Evolutionary conservation across 2,113 vertebrate genomes (phyloP), one percentile per base, ranked within the genome.

Genomic region (Vulpes ferrilata): DNA sequence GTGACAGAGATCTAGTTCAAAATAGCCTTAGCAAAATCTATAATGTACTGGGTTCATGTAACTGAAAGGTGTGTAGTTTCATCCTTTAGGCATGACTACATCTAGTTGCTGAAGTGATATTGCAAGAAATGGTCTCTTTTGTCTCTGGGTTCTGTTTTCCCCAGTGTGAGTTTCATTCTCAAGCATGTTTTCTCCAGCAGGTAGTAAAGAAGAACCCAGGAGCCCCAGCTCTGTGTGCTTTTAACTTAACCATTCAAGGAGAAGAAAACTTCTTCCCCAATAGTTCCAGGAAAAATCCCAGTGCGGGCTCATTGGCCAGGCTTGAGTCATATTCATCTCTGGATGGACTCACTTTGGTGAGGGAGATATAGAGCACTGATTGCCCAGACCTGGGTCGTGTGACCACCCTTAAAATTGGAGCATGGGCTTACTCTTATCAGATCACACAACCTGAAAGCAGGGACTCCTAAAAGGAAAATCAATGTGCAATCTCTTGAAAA

Each of bases 21-120:
- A 94, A 87, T 25, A 25, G 32, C 25, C 59, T 53, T 51, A 93
- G 62, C n/a, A 88, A 81, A 96, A 85, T 20, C 87, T 23, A 78
- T 19, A 87, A 57, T 7, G 15, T 55, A 62, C 57, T n/a, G 16
- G 16, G 32, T n/a, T 87, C 57, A 79, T 15, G 9, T 48, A 62
- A 59, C 55, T 62, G 11, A 86, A 83, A 90, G 90, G 8, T 51
- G 5, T 11, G 74, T 10, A 25, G n/a, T 30, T 87, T 74, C 62
- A 17, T 43, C 35, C 60, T 38, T 74, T 25, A 25, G 4, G 11
- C 19, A 11, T 59, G 38, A 69, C 73, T 67, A 48, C 30, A 30
- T 57, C n/a, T 67, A 59, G n/a, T n/a, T 57, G 30, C 27, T 86
- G 9, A 88, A 79, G 84, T 32, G 16, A 35, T 22, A 57, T 15